Conservation (phyloP, 2,888 invertebrate genomes). For the Drosophila dives region DNA sequence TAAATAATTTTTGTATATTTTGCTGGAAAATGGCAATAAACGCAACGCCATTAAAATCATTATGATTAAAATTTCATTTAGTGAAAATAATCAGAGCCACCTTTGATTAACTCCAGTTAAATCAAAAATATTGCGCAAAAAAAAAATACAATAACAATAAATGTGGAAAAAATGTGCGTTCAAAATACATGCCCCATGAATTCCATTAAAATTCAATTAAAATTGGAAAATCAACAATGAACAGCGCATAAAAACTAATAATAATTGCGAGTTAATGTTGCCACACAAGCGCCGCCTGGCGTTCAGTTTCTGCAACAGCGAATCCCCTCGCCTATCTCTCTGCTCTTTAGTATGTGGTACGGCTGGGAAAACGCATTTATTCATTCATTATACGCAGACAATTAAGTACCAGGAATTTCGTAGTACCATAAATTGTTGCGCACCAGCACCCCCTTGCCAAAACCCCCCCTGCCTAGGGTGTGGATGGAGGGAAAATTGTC, state of each 20-base stretch:
- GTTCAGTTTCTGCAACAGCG: constrained; percentile 22
- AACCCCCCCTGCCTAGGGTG: background rate
- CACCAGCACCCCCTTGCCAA: constrained; percentile 8
- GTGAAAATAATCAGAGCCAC: constrained; percentile 69
- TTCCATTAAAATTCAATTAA: constrained; percentile 80
- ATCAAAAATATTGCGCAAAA: constrained; percentile 37
- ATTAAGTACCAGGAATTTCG: constrained; percentile 81
- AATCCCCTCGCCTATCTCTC: background rate
- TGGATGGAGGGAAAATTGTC: constrained; percentile 53
- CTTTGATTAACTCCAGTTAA: constrained; percentile 69
- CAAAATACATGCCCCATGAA: constrained; percentile 62
- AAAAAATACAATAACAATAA: constrained; percentile 10
- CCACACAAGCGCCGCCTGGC: constrained; percentile 37
- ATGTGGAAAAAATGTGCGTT: constrained; percentile 17
- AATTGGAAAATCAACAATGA: constrained; percentile 54
- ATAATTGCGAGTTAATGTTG: constrained; percentile 68
- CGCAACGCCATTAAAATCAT: constrained; percentile 58
- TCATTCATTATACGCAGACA: constrained; percentile 81
- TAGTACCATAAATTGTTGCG: constrained; percentile 69
- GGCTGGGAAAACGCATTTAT: constrained; percentile 64
- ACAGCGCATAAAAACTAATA: constrained; percentile 72
- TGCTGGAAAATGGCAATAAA: constrained; percentile 49
- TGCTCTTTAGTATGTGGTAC: constrained; percentile 7
- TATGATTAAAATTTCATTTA: constrained; percentile 78
- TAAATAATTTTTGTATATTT: constrained; percentile 2